Conservation (phyloP, 2,888 invertebrate species). For the Dendrolimus pini region DNA sequence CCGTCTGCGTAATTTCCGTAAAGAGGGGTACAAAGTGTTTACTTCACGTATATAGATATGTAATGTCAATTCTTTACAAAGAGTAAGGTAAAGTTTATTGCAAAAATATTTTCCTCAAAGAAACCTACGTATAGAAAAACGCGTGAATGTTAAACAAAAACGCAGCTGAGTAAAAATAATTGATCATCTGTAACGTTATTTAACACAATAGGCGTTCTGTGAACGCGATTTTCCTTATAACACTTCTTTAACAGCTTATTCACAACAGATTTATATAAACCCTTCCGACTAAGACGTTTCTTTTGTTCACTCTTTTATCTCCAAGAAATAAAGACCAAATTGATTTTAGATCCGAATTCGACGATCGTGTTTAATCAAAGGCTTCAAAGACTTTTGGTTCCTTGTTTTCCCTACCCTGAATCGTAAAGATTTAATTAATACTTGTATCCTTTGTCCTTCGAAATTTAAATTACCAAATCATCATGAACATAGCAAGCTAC, state of each 20-base stretch:
- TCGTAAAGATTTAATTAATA: slow-evolving; percentile 55
- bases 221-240: slow-evolving; percentile 16
- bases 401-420: slow-evolving; percentile 37
- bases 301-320: slow-evolving; percentile 22
- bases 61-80: no score
- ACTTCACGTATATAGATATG: no score
- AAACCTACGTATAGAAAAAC: not conserved
- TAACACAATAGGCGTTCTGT: slow-evolving; percentile 17
- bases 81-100: not conserved
- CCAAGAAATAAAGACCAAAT: slow-evolving; percentile 31
- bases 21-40: no score
- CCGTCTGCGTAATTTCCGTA: no score
- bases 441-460: slow-evolving; percentile 27
- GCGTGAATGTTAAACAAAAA: slow-evolving; percentile 3
- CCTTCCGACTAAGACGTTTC: slow-evolving; percentile 20
- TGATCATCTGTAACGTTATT: slow-evolving; percentile 24
- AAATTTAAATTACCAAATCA: slow-evolving; percentile 6
- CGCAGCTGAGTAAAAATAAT: slow-evolving; percentile 10
- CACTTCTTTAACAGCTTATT: slow-evolving; percentile 24
- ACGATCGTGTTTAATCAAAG: slow-evolving; percentile 48
- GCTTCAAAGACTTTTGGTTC: slow-evolving; percentile 44
- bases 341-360: slow-evolving; percentile 30
- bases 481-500: no score
- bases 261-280: slow-evolving; percentile 32
- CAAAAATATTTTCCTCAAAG: not conserved